Conservation (phyloP, 2,888 invertebrate species). For the Nymphalis urticae region DNA sequence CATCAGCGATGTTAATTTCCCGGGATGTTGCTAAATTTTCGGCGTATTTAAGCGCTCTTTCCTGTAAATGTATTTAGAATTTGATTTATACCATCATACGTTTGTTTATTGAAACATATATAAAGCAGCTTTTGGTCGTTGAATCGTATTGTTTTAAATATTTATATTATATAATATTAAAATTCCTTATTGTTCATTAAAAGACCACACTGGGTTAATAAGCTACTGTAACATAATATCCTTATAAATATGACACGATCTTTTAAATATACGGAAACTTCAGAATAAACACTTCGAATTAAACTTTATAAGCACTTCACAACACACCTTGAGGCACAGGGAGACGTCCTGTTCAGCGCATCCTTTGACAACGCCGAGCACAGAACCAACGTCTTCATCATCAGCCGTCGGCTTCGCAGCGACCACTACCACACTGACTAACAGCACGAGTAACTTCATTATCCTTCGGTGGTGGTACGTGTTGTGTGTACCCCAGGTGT, state of each 20-base stretch:
- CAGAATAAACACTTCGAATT: background rate
- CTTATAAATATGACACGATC: too few species aligned
- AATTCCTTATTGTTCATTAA: background rate
- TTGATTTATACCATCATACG: background rate
- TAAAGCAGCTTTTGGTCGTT: too few species aligned
- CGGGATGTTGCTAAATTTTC: slow-evolving; percentile 79
- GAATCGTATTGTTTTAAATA: too few species aligned
- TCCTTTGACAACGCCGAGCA: slow-evolving; percentile 85
- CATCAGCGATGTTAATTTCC: slow-evolving; percentile 82
- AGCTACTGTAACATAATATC: too few species aligned
- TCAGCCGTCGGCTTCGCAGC: slow-evolving; percentile 75
- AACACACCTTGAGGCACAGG: slow-evolving; percentile 88
- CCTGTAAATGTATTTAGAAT: slow-evolving; percentile 69
- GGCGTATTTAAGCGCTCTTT: slow-evolving; percentile 86
- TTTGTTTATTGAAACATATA: too few species aligned
- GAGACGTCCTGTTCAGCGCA: slow-evolving; percentile 86
- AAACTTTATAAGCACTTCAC: slow-evolving; percentile 37
- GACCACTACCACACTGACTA: slow-evolving; percentile 77
- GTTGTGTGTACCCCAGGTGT: slow-evolving; percentile 65
- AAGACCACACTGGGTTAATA: too few species aligned
- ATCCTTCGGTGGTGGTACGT: slow-evolving; percentile 56
- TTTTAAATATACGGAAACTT: too few species aligned
- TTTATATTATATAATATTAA: background rate
- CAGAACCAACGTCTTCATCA: slow-evolving; percentile 82
- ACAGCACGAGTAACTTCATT: slow-evolving; percentile 76